Percentiles rank a stretch among this genome's conserved stretches.
These are phyloP conservation scores for Pogonus chalceus DNA, from an alignment of 1,140 invertebrate species.

Conservation along the genomic window DNA sequence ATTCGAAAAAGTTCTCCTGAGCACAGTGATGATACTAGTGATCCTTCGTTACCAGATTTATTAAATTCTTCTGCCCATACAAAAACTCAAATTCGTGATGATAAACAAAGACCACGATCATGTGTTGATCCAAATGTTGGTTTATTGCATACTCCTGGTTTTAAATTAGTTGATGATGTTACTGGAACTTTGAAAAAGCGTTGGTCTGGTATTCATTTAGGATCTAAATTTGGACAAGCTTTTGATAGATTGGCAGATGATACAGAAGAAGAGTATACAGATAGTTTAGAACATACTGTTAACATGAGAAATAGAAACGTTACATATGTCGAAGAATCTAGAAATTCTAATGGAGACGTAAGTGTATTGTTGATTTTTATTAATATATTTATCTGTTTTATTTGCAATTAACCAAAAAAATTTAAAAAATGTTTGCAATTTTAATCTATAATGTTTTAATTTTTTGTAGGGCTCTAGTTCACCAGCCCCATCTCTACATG, in stretches of 20 bases:
- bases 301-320: constrained; percentile 19
- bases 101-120: constrained; percentile 54
- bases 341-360: constrained; percentile 17
- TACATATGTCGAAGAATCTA: constrained; percentile 11
- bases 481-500: constrained; percentile 2
- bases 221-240: constrained; percentile 56
- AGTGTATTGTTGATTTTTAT: constrained; percentile 4
- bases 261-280: constrained; percentile 60
- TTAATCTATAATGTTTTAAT: neutral
- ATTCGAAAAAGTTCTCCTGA: constrained; percentile 23
- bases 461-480: neutral
- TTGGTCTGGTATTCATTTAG: constrained; percentile 61
- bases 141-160: constrained; percentile 36
- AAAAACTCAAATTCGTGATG: constrained; percentile 36
- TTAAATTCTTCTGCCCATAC: constrained; percentile 43
- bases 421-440: neutral
- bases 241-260: constrained; percentile 58
- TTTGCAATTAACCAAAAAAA: constrained; percentile 30
- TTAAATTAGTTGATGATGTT: constrained; percentile 42
- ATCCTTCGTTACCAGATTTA: constrained; percentile 41
- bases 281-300: constrained; percentile 54
- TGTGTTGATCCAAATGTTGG: constrained; percentile 47
- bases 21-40: constrained; percentile 35
- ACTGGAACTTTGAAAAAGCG: constrained; percentile 51
- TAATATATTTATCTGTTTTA: neutral